Conservation (phyloP, 2,113 vertebrate genomes). For the Thryonomys swinderianus region DNA sequence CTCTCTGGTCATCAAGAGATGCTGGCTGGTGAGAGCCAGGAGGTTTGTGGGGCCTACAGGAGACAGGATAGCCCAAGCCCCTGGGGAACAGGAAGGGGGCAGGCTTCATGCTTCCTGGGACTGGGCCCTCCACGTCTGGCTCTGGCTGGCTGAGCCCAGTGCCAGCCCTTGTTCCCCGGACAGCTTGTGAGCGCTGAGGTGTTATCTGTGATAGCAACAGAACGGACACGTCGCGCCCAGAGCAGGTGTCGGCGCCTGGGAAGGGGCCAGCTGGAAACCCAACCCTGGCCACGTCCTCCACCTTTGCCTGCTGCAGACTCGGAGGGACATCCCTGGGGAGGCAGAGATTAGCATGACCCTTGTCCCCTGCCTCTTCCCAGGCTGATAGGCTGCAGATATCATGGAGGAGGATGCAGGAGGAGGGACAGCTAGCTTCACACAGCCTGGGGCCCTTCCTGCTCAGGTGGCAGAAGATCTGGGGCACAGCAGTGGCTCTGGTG, state of each 20-base stretch:
- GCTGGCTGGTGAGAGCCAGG: neutral
- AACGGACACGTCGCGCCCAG: conserved; percentile 37
- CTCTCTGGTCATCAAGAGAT: neutral
- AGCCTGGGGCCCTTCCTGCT: conserved; percentile 50
- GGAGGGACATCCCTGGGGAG: neutral
- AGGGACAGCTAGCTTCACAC: neutral
- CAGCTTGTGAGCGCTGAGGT: conserved; percentile 74
- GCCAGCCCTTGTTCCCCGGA: conserved; percentile 74
- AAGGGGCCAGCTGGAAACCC: conserved; percentile 69
- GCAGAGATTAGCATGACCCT: neutral
- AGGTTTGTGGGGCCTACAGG: neutral
- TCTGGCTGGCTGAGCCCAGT: neutral
- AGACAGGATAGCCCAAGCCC: neutral
- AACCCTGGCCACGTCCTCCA: neutral
- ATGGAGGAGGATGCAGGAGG: neutral
- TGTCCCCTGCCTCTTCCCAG: neutral
- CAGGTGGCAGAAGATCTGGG: conserved; percentile 71
- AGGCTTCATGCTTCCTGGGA: neutral
- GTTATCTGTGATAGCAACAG: conserved; percentile 62
- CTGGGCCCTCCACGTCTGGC: neutral
- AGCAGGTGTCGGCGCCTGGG: conserved; percentile 80
- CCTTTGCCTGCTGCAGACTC: neutral
- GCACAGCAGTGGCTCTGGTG: neutral
- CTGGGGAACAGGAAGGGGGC: neutral
- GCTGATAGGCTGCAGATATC: neutral